phyloP scores from a whole-genome alignment of 2,797 vertebrate species.

The Sebastes iracundus region DNA sequence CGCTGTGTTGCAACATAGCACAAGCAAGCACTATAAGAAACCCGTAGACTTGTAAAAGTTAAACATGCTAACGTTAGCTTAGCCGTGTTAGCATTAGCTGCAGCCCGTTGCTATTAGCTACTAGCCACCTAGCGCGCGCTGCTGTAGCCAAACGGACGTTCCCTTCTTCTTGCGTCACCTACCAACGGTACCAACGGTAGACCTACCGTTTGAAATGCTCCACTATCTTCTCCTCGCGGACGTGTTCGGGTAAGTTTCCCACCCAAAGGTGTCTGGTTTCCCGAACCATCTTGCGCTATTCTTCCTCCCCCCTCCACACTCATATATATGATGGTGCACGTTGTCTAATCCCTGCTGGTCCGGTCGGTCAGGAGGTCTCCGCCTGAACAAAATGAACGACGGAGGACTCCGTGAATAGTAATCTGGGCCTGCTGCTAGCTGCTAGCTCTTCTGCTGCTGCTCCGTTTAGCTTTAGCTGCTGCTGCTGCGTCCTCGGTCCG shows the following conservation, averaged over 20 bases:
- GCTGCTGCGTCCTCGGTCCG: slow-evolving; percentile 62
- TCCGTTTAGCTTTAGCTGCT: slow-evolving; percentile 67
- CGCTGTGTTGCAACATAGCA: background rate
- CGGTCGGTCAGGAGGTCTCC: slow-evolving; percentile 74
- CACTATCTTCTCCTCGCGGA: slow-evolving; percentile 98
- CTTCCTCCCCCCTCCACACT: slow-evolving; percentile 76
- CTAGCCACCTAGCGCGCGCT: slow-evolving; percentile 65
- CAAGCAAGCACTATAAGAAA: too few relatives aligned
- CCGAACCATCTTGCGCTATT: slow-evolving; percentile 93
- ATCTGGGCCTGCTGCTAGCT: slow-evolving; percentile 57
- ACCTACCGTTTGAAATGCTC: slow-evolving; percentile 98
- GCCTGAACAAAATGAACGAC: slow-evolving; percentile 82
- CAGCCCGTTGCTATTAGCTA: slow-evolving; percentile 22
- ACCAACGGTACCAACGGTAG: slow-evolving; percentile 72
- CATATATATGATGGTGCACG: slow-evolving; percentile 83
- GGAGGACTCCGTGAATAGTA: slow-evolving; percentile 65
- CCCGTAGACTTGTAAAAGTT: slow-evolving; percentile 26
- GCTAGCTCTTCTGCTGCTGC: slow-evolving; percentile 22
- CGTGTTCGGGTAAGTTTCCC: slow-evolving; percentile 99
- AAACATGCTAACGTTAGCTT: slow-evolving; percentile 57
- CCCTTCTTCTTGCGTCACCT: slow-evolving; percentile 81
- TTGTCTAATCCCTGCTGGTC: slow-evolving; percentile 73
- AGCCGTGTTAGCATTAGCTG: slow-evolving; percentile 45
- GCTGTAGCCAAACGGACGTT: slow-evolving; percentile 44
- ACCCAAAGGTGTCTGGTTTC: slow-evolving; percentile 99